These are phyloP conservation scores for Scrobipalpa atriplicella DNA, from an alignment of 2,888 invertebrate genomes.

Conservation along the genomic window DNA sequence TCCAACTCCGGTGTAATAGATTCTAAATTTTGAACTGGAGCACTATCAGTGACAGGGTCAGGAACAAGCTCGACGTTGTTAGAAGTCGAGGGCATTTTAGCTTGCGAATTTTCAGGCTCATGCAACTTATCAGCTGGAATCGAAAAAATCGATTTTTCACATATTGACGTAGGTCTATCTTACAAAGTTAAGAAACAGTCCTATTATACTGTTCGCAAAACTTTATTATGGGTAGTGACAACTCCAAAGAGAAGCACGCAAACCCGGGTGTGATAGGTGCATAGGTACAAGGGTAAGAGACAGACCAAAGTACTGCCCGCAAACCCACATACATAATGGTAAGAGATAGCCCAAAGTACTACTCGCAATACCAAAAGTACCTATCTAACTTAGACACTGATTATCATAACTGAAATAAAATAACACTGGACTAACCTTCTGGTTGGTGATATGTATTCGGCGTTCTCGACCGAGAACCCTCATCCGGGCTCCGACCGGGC, in stretches of 20 bases:
- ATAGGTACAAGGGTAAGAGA: neutral
- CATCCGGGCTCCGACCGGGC: no score
- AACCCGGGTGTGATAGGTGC: neutral
- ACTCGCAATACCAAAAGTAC: constrained; percentile 7
- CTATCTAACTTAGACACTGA: no score
- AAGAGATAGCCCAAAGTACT: neutral
- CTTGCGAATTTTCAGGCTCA: neutral
- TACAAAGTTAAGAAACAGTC: no score
- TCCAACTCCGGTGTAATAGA: neutral
- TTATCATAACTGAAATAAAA: neutral
- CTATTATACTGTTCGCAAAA: no score
- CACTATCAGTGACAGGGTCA: neutral
- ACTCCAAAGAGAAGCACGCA: neutral
- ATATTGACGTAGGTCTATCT: no score
- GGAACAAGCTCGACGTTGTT: neutral
- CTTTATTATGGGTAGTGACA: neutral
- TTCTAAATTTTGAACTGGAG: neutral
- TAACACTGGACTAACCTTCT: neutral
- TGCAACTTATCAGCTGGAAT: no score
- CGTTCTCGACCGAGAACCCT: neutral
- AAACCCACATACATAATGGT: neutral
- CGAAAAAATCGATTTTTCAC: no score
- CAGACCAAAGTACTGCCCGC: constrained; percentile 10
- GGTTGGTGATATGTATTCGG: neutral
- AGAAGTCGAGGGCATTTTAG: no score